Conservation (phyloP, 2,113 vertebrate genomes). For the Misgurnus anguillicaudatus region DNA sequence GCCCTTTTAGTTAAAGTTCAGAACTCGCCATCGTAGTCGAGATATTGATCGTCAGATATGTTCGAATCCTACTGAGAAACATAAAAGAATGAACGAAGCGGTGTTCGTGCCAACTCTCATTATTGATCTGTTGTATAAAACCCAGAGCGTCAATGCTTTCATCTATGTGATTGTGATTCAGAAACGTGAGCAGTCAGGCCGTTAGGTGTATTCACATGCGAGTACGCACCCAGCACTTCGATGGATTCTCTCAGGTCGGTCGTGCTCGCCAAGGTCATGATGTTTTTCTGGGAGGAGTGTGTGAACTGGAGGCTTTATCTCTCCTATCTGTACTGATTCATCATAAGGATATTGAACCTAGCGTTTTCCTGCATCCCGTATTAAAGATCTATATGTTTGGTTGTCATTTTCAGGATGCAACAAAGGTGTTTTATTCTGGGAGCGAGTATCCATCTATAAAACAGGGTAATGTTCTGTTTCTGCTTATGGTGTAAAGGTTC, state of each 20-base stretch:
- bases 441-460: constrained; percentile 1
- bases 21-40: not conserved
- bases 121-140: constrained; percentile 23
- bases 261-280: constrained; percentile 33
- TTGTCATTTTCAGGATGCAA: not conserved
- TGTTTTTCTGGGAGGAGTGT: constrained; percentile 18
- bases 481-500: not conserved
- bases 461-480: not conserved
- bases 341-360: not conserved
- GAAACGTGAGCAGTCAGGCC: not conserved
- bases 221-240: not conserved
- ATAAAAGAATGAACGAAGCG: constrained; percentile 1
- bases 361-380: not conserved
- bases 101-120: not conserved
- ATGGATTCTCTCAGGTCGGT: constrained; percentile 7
- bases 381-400: not conserved
- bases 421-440: not conserved
- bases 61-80: constrained; percentile 16
- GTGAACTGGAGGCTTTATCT: constrained; percentile 6
- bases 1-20: not conserved
- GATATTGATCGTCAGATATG: not conserved
- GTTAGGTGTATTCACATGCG: not conserved
- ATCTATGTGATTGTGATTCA: not conserved
- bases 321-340: constrained; percentile 5
- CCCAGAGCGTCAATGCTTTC: not conserved